Percentiles rank a stretch among this genome's conserved stretches.
These are phyloP conservation scores for Aplidium turbinatum DNA, from an alignment of 23 tunicate species.

Conservation along the genomic window DNA sequence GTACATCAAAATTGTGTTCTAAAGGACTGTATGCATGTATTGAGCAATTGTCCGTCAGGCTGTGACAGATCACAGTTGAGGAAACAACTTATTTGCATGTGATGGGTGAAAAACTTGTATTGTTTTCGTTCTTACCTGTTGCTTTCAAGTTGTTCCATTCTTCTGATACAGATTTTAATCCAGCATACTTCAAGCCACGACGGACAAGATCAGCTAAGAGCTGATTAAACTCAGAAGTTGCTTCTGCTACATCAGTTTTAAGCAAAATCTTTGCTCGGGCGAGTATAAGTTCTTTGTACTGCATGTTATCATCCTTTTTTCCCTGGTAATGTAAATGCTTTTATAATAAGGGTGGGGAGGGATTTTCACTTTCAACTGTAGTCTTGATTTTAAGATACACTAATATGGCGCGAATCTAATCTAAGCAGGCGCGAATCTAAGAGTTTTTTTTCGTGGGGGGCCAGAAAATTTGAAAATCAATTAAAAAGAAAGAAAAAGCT, in stretches of 20 bases:
- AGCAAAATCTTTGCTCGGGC: conserved; percentile 37
- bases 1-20: too few relatives aligned
- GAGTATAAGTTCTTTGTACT: conserved; percentile 61
- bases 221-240: conserved; percentile 54
- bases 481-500: too few relatives aligned
- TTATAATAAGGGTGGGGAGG: not conserved
- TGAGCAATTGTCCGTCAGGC: too few relatives aligned
- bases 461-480: too few relatives aligned
- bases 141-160: not conserved
- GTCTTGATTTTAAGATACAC: not conserved
- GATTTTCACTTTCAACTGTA: conserved; percentile 13
- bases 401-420: too few relatives aligned
- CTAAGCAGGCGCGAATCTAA: too few relatives aligned
- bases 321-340: conserved; percentile 34
- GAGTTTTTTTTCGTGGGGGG: too few relatives aligned
- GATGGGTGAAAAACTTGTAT: not conserved
- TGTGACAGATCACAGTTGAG: too few relatives aligned
- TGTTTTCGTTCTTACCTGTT: not conserved
- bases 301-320: conserved; percentile 39
- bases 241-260: not conserved
- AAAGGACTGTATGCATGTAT: too few relatives aligned
- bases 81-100: too few relatives aligned
- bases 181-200: conserved; percentile 59
- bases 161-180: conserved; percentile 25
- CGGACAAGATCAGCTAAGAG: conserved; percentile 52